Evolutionary conservation across 2,797 vertebrate genomes (phyloP), one percentile per base, ranked within the genome.

Genomic region (Anomalospiza imberbis): DNA sequence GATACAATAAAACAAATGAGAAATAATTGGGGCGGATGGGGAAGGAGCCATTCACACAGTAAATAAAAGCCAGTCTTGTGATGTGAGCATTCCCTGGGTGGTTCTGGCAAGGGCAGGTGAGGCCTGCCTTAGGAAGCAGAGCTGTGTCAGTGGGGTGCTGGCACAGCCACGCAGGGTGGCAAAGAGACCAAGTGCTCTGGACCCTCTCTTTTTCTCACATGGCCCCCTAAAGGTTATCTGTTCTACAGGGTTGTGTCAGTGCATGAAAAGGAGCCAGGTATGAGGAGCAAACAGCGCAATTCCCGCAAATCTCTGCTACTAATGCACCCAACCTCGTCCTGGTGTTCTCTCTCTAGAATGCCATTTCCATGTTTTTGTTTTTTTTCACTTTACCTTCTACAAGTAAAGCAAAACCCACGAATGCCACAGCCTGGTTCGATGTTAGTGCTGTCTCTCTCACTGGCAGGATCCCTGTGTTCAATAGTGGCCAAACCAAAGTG

Each of bases 221-320:
- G 24, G 25, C 53, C 58, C 25, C 48, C 36, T 51, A 45, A 32
- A 44, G 18, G 24, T 25, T 10, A 7, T 0, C 42, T 44, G 17
- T 61, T 86, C 38, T 22, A 3, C 0, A 0, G 22, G 31, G 4
- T 25, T 17, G 15, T 68, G 71, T 34, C 68, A 75, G 31, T n/a
- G 50, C 51, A 9, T 7, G 47, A 26, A 34, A 70, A 42, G 61
- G 50, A 93, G 34, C 5, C 8, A 62, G 17, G 54, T 24, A 5
- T 5, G 20, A 51, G 68, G 32, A 82, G 53, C 80, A 76, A 81
- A 67, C 2, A 8, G 55, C 18, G 17, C 92, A 92, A 84, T 88
- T 71, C 89, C 94, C 16, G 9, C 88, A 67, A 47, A 94, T 95
- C 94, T 96, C 95, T 90, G 71, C 89, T 95, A 12, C 92, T 95